Evolutionary conservation across 1,140 invertebrate species (phyloP).

Genomic region (Drosophila malerkotliana): DNA sequence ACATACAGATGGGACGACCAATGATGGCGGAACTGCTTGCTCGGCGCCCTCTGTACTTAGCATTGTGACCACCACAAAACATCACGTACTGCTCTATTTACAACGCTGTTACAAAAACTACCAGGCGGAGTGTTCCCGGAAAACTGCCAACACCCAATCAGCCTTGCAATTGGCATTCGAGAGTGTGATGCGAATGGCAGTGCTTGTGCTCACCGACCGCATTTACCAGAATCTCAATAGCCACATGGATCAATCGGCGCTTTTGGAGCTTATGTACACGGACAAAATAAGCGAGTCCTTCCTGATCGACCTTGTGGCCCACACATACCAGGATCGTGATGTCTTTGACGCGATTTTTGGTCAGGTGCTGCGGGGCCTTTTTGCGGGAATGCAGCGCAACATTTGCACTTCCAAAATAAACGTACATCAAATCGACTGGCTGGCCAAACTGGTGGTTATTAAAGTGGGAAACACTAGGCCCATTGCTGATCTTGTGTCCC

Average conservation of each 20-base stretch:
- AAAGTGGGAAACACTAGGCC: slow-evolving; percentile 87
- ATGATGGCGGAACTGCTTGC: slow-evolving; percentile 33
- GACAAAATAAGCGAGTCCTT: slow-evolving; percentile 86
- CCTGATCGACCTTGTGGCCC: slow-evolving; percentile 86
- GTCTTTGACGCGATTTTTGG: slow-evolving; percentile 88
- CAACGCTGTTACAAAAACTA: slow-evolving; percentile 71
- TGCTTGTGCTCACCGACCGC: slow-evolving; percentile 75
- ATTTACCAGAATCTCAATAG: slow-evolving; percentile 58
- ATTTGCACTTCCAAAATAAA: slow-evolving; percentile 90
- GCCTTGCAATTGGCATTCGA: slow-evolving; percentile 39
- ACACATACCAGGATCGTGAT: slow-evolving; percentile 88
- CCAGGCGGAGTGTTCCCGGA: slow-evolving; percentile 60
- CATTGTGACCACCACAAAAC: slow-evolving; percentile 66
- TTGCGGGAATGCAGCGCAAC: slow-evolving; percentile 88
- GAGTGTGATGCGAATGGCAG: slow-evolving; percentile 59
- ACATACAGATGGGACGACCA: slow-evolving; percentile 11
- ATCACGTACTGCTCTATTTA: slow-evolving; percentile 66
- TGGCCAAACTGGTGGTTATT: slow-evolving; percentile 90
- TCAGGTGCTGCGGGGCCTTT: slow-evolving; percentile 89
- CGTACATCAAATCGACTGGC: slow-evolving; percentile 87
- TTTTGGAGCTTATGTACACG: slow-evolving; percentile 82
- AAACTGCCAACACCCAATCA: slow-evolving; percentile 11
- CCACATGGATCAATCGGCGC: slow-evolving; percentile 63
- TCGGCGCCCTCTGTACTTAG: slow-evolving; percentile 46
- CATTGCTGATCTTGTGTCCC: slow-evolving; percentile 90